A percentile compares a stretch with the other conserved stretches of the same genome.
These are phyloP conservation scores for Drusus annulatus DNA, from an alignment of 1,140 invertebrate species.

Conservation along the genomic window DNA sequence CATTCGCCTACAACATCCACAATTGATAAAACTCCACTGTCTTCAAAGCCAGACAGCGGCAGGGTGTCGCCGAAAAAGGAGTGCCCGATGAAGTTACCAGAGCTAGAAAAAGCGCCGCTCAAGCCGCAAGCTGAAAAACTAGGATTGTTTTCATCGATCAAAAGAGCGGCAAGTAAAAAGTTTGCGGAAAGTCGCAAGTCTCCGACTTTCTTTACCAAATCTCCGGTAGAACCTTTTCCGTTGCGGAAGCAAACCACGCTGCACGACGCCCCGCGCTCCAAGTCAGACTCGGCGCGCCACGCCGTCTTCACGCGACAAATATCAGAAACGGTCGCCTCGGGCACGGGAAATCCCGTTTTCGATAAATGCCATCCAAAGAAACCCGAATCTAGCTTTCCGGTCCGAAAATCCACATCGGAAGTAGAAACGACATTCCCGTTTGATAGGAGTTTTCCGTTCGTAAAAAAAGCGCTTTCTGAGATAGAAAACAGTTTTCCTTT, in stretches of 20 bases:
- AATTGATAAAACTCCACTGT: slow-evolving; percentile 36
- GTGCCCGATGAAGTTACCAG: slow-evolving; percentile 57
- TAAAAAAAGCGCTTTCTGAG: slow-evolving; percentile 68
- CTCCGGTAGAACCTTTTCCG: slow-evolving; percentile 57
- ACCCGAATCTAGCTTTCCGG: slow-evolving; percentile 69
- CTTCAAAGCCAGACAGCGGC: slow-evolving; percentile 52
- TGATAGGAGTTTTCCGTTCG: slow-evolving; percentile 63
- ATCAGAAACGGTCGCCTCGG: slow-evolving; percentile 67
- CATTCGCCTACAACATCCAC: slow-evolving; percentile 49
- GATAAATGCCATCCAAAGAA: slow-evolving; percentile 70
- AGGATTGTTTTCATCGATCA: slow-evolving; percentile 70
- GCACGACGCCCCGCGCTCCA: slow-evolving; percentile 67
- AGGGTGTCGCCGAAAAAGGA: slow-evolving; percentile 51
- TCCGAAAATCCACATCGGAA: slow-evolving; percentile 69
- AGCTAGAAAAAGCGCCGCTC: slow-evolving; percentile 15
- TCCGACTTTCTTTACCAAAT: slow-evolving; percentile 65
- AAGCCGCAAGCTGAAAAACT: slow-evolving; percentile 69
- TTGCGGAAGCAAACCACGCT: slow-evolving; percentile 56
- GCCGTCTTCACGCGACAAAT: slow-evolving; percentile 69
- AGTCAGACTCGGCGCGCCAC: slow-evolving; percentile 69
- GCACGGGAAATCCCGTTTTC: slow-evolving; percentile 64
- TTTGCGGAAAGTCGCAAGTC: slow-evolving; percentile 68
- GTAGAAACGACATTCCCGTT: slow-evolving; percentile 67
- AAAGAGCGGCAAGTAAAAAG: slow-evolving; percentile 71
- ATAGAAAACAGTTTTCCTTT: slow-evolving; percentile 70